phyloP scores from a whole-genome alignment of 1,140 invertebrate genomes.

The Drosophila virilis region DNA sequence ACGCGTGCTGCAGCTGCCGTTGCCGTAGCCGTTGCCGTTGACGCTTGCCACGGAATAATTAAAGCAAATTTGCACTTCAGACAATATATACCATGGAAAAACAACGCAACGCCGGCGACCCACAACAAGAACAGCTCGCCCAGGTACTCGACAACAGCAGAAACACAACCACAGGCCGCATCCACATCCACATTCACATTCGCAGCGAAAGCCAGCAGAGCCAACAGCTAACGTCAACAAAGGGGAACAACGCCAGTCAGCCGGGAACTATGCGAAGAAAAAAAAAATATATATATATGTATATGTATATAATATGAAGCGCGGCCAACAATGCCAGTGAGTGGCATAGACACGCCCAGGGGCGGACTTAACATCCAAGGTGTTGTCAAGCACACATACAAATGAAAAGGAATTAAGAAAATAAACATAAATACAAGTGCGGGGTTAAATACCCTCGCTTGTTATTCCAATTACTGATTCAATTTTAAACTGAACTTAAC shows the following conservation, averaged over 20 bases:
- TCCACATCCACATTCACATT: constrained; percentile 22
- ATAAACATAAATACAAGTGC: constrained; percentile 2
- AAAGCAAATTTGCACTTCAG: constrained; percentile 84
- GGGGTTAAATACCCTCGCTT: neutral
- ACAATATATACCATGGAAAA: constrained; percentile 73
- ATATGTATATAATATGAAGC: constrained; percentile 59
- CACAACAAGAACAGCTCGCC: constrained; percentile 62
- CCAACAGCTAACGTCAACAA: constrained; percentile 48
- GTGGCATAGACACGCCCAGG: constrained; percentile 56
- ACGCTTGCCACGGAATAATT: constrained; percentile 77
- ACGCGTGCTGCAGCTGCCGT: constrained; percentile 46
- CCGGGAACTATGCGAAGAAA: constrained; percentile 70
- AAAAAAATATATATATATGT: neutral
- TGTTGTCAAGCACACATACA: constrained; percentile 23
- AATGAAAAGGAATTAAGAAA: neutral
- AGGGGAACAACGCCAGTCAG: constrained; percentile 59
- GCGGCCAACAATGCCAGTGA: constrained; percentile 66
- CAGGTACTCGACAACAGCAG: constrained; percentile 46
- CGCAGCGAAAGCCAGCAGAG: constrained; percentile 32
- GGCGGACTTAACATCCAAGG: constrained; percentile 42
- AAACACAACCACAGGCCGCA: constrained; percentile 33
- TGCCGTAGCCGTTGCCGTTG: constrained; percentile 53
- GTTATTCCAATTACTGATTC: constrained; percentile 15
- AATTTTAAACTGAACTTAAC: constrained; percentile 8
- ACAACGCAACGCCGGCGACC: constrained; percentile 67